These are phyloP conservation scores for Hydropotes inermis DNA, from an alignment of 2,113 vertebrate species.

Conservation along the genomic window DNA sequence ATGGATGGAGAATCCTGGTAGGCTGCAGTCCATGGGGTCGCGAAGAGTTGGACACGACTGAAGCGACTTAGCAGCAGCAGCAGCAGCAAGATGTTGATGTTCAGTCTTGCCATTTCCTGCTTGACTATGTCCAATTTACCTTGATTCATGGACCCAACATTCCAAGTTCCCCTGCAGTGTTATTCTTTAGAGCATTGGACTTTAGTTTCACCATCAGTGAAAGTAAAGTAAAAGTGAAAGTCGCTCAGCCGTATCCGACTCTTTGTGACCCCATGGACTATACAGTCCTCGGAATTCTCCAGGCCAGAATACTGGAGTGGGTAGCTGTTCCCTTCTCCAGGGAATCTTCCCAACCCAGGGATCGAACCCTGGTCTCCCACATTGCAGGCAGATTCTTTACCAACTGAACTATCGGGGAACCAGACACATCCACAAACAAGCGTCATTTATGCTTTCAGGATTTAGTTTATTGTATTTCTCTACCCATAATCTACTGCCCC, in stretches of 20 bases:
- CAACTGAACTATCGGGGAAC: background rate
- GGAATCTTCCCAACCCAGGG: background rate
- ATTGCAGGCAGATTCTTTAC: background rate
- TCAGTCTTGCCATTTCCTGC: background rate
- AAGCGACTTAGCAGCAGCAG: too few relatives aligned
- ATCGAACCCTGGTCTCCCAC: background rate
- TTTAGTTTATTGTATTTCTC: background rate
- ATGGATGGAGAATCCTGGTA: too few relatives aligned
- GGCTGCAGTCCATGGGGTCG: too few relatives aligned
- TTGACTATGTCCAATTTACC: background rate
- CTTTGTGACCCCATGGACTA: background rate
- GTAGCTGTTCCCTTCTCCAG: background rate
- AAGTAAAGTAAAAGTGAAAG: background rate
- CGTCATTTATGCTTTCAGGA: background rate
- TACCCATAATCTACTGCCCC: background rate
- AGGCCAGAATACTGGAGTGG: background rate
- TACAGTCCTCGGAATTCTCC: background rate
- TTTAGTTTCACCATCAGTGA: background rate
- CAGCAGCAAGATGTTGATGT: background rate
- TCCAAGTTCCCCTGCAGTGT: background rate
- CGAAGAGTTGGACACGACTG: too few relatives aligned
- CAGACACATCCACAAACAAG: background rate
- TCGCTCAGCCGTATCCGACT: background rate
- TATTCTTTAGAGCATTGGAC: background rate
- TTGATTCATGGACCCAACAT: background rate